These are phyloP conservation scores for Erythrocercus mccallii DNA, from an alignment of 2,113 vertebrate genomes.

Conservation along the genomic window DNA sequence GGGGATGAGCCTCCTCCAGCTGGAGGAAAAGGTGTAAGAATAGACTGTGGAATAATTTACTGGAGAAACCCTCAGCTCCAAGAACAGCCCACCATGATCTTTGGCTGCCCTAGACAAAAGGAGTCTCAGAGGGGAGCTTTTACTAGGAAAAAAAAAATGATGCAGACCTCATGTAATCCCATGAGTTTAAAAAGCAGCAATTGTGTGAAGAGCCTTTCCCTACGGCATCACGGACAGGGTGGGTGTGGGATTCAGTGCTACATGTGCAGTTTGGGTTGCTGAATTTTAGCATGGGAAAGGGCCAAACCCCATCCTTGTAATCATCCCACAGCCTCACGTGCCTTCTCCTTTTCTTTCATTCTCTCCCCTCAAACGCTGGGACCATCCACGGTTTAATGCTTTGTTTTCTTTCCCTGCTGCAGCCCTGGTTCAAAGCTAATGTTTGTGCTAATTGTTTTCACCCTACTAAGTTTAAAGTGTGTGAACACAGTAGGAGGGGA, in stretches of 20 bases:
- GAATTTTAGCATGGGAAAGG: neutral
- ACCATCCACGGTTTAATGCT: neutral
- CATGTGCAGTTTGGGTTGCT: neutral
- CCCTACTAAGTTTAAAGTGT: neutral
- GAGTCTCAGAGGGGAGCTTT: neutral
- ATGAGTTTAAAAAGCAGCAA: neutral
- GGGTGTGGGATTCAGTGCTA: neutral
- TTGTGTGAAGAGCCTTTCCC: neutral
- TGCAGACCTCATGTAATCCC: neutral
- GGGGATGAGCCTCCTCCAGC: neutral
- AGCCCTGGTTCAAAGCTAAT: neutral
- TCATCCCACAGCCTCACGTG: neutral
- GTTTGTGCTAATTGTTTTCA: neutral
- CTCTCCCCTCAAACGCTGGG: neutral
- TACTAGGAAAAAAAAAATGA: neutral
- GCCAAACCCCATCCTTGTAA: neutral
- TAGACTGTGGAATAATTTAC: neutral
- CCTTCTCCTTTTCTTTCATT: neutral
- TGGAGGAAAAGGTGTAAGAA: neutral
- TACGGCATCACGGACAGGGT: accelerated
- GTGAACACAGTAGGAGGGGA: neutral
- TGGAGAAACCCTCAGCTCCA: neutral
- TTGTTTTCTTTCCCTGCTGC: neutral
- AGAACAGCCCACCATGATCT: neutral
- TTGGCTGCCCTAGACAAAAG: neutral